Percentiles rank a stretch among this genome's conserved stretches.
These are phyloP conservation scores for Montipora capricornis DNA, from an alignment of 64 coral and sea anemone genomes.

Conservation along the genomic window DNA sequence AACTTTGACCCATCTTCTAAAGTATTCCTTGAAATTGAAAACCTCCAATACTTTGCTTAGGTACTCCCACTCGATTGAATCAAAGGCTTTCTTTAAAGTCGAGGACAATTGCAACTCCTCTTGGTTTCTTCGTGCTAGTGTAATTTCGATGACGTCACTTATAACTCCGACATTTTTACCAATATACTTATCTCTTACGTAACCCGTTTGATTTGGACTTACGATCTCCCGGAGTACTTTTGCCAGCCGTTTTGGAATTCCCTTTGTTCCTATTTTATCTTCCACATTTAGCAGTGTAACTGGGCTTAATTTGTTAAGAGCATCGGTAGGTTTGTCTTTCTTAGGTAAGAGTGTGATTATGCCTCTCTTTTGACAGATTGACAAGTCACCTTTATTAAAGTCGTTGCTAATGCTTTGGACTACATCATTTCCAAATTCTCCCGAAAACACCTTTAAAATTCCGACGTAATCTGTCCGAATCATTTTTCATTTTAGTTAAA, in stretches of 20 bases:
- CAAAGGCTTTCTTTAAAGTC: no score
- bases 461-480: neutral
- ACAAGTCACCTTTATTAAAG: slow-evolving; percentile 2
- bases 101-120: no score
- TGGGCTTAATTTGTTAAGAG: slow-evolving; percentile 29
- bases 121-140: no score
- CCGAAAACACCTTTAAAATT: slow-evolving; percentile 21
- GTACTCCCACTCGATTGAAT: no score
- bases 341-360: slow-evolving; percentile 36
- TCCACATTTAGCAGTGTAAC: slow-evolving; percentile 31
- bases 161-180: no score
- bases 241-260: slow-evolving; percentile 5
- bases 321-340: neutral
- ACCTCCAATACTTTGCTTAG: no score
- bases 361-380: slow-evolving; percentile 28
- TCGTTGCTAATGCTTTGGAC: neutral
- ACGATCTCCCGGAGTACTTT: slow-evolving; percentile 19
- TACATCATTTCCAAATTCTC: neutral
- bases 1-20: no score
- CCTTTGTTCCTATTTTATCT: slow-evolving; percentile 51
- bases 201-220: no score
- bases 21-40: no score
- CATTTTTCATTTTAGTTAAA: neutral
- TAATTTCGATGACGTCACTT: no score
- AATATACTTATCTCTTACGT: no score